phyloP scores from a whole-genome alignment of 1,140 invertebrate species.

The Papilio helenus region DNA sequence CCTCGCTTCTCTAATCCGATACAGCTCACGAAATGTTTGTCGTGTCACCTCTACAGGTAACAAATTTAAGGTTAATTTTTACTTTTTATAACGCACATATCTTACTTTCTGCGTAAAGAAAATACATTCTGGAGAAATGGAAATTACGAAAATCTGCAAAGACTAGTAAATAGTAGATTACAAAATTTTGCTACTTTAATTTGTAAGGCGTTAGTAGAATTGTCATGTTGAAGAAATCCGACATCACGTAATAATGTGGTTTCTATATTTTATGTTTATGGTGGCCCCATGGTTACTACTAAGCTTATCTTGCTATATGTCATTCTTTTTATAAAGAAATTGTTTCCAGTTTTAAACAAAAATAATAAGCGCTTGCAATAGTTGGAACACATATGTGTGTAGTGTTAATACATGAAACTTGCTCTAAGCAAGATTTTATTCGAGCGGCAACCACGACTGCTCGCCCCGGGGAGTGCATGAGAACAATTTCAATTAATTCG shows the following conservation, averaged over 20 bases:
- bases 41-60: not conserved
- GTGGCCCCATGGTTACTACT: too few species aligned
- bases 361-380: not conserved
- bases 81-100: not conserved
- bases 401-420: not conserved
- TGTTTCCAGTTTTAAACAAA: not conserved
- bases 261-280: too few species aligned
- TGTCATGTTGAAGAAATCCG: too few species aligned
- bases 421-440: conserved; percentile 19
- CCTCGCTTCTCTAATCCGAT: conserved; percentile 10
- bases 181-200: not conserved
- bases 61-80: not conserved
- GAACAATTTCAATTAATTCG: conserved; percentile 29
- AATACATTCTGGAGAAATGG: not conserved
- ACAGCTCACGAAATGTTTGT: not conserved
- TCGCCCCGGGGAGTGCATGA: conserved; percentile 22
- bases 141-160: not conserved
- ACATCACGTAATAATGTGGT: too few species aligned
- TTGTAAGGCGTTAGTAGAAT: not conserved
- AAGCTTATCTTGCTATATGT: too few species aligned
- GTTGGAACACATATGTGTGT: not conserved
- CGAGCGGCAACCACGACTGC: conserved; percentile 4
- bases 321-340: not conserved
- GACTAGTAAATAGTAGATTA: not conserved
- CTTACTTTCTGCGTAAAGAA: not conserved